Percentiles rank a stretch among this genome's conserved stretches.
Evolutionary conservation across 2,888 invertebrate genomes (phyloP).

Genomic region (Eupithecia inturbata): DNA sequence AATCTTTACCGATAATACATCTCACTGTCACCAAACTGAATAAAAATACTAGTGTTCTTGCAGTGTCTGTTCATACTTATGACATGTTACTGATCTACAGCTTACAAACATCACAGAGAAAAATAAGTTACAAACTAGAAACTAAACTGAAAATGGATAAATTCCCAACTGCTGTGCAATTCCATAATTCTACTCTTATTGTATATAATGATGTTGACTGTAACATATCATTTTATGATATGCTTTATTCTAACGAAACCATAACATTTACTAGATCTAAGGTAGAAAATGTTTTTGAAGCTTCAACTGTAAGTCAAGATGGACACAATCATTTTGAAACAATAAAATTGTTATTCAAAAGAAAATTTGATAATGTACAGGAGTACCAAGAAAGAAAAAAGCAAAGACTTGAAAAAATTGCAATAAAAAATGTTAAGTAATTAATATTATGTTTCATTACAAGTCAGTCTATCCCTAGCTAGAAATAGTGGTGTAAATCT

Average conservation of each 20-base stretch:
- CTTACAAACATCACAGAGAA: conserved; percentile 57
- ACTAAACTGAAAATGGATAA: conserved; percentile 67
- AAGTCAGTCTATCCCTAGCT: background rate
- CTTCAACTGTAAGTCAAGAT: conserved; percentile 33
- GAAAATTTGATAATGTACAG: conserved; percentile 91
- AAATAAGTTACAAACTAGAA: conserved; percentile 59
- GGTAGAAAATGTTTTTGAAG: conserved; percentile 60
- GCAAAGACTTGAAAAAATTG: conserved; percentile 84
- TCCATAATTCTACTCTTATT: conserved; percentile 66
- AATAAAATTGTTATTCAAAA: conserved; percentile 88
- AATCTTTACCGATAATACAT: conserved; percentile 80
- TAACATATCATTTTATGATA: conserved; percentile 63
- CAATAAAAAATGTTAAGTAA: conserved; percentile 48
- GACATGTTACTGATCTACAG: conserved; percentile 78
- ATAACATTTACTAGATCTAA: conserved; percentile 50
- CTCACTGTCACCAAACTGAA: conserved; percentile 64
- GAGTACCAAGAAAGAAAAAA: conserved; percentile 91
- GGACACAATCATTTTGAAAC: conserved; percentile 56
- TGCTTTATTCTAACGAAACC: conserved; percentile 54
- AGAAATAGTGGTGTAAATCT: background rate
- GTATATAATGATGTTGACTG: conserved; percentile 64
- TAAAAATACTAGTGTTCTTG: conserved; percentile 71
- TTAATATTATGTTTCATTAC: conserved; percentile 18
- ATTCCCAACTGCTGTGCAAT: conserved; percentile 74
- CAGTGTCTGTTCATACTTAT: conserved; percentile 80